Percentiles rank a stretch among this genome's conserved stretches.
Conservation (phyloP, 2,888 invertebrate genomes). For the Cosmopolites sordidus region DNA sequence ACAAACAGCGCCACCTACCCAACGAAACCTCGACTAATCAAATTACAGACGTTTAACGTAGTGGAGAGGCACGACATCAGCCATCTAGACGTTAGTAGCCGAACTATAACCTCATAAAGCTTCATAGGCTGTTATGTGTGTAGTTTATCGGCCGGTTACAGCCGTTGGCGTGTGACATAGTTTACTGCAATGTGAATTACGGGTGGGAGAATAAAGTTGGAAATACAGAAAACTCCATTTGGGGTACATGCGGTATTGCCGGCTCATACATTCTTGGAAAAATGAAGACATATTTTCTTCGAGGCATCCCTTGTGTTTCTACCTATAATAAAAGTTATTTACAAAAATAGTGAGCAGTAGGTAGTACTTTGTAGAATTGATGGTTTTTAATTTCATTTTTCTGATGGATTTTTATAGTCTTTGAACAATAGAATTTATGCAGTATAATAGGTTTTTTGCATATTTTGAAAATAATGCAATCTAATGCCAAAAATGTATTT, state of each 20-base stretch:
- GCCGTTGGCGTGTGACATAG: conserved; percentile 28
- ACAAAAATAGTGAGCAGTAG: too few species aligned
- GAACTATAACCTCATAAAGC: conserved; percentile 38
- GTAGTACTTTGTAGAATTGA: too few species aligned
- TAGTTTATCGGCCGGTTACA: conserved; percentile 33
- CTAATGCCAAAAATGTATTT: too few species aligned
- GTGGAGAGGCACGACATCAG: conserved; percentile 26
- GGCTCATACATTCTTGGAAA: not conserved
- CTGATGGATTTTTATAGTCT: too few species aligned
- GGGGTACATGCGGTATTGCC: conserved; percentile 2
- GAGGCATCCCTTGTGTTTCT: too few species aligned
- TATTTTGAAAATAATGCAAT: too few species aligned
- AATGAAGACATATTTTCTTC: too few species aligned
- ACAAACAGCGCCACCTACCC: conserved; percentile 24
- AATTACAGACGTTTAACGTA: not conserved
- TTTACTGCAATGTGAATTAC: conserved; percentile 26
- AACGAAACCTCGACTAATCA: conserved; percentile 17
- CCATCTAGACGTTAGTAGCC: conserved; percentile 46
- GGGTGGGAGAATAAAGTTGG: conserved; percentile 4
- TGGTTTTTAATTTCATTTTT: too few species aligned
- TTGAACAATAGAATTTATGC: too few species aligned
- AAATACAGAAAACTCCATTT: not conserved
- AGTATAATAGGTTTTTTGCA: too few species aligned
- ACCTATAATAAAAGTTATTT: too few species aligned
- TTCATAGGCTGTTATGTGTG: conserved; percentile 31